These are phyloP conservation scores for Eciton burchellii DNA, from an alignment of 1,140 invertebrate species.

Conservation along the genomic window DNA sequence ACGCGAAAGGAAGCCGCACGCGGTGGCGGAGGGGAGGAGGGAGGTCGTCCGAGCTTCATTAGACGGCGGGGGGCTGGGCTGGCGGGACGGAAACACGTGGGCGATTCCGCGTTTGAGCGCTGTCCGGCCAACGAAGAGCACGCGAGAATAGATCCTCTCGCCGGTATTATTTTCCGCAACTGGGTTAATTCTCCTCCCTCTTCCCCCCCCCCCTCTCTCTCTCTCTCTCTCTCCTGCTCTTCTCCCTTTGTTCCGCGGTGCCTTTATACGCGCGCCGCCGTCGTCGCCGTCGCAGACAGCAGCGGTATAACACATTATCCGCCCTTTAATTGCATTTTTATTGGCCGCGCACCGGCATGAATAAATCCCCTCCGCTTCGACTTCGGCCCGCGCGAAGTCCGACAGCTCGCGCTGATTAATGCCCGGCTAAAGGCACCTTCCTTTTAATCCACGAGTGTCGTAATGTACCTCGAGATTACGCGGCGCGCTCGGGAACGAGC, in stretches of 20 bases:
- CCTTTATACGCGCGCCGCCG: constrained; percentile 34
- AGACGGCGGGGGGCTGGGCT: constrained; percentile 41
- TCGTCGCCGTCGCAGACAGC: constrained; percentile 43
- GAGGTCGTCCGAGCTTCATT: constrained; percentile 68
- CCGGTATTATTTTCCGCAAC: constrained; percentile 77
- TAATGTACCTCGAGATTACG: constrained; percentile 56
- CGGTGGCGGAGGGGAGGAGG: constrained; percentile 14
- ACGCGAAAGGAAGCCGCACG: too few relatives aligned
- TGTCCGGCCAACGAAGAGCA: constrained; percentile 68
- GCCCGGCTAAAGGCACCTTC: constrained; percentile 56
- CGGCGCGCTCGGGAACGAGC: constrained; percentile 28
- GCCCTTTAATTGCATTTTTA: constrained; percentile 80
- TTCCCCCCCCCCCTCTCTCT: constrained; percentile 52
- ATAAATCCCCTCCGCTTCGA: constrained; percentile 63
- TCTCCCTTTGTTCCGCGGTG: constrained; percentile 44
- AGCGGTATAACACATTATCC: constrained; percentile 77
- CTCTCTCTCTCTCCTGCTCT: constrained; percentile 57
- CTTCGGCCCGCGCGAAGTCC: constrained; percentile 30
- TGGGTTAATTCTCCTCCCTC: constrained; percentile 76
- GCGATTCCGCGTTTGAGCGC: constrained; percentile 63
- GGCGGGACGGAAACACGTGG: constrained; percentile 60
- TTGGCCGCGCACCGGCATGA: constrained; percentile 70
- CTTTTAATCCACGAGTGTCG: constrained; percentile 52
- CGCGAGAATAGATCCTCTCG: constrained; percentile 74
- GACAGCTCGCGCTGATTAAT: constrained; percentile 59